These are phyloP conservation scores for Anthopleura xanthogrammica DNA, from an alignment of 92 coral and sea anemone species.

Conservation along the genomic window DNA sequence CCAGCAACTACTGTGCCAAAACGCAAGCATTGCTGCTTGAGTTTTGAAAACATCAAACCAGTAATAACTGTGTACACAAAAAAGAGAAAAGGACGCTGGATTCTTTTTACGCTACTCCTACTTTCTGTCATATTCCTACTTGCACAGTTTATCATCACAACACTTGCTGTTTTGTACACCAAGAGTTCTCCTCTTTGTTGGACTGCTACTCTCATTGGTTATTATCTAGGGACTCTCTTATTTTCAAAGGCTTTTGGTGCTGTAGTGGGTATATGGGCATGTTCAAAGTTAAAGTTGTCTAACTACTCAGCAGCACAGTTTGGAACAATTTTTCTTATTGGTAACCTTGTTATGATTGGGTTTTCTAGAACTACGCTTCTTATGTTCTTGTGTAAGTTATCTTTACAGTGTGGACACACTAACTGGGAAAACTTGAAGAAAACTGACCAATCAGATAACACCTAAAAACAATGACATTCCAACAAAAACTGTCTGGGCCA, in stretches of 20 bases:
- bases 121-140: slow-evolving; percentile 50
- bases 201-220: slow-evolving; percentile 71
- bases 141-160: slow-evolving; percentile 59
- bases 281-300: slow-evolving; percentile 54
- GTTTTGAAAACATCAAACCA: slow-evolving; percentile 52
- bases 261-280: slow-evolving; percentile 69
- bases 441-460: no score
- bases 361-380: slow-evolving; percentile 71
- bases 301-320: slow-evolving; percentile 79
- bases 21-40: slow-evolving; percentile 33
- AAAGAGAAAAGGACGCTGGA: slow-evolving; percentile 73
- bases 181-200: slow-evolving; percentile 84
- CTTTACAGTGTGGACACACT: background rate
- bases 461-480: no score
- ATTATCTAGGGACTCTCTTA: slow-evolving; percentile 67
- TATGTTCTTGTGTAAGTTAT: slow-evolving; percentile 77
- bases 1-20: slow-evolving; percentile 26
- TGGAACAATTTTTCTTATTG: slow-evolving; percentile 72
- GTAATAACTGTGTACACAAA: slow-evolving; percentile 58
- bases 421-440: no score
- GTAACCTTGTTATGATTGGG: slow-evolving; percentile 72
- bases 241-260: slow-evolving; percentile 85
- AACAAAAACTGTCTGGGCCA: no score
- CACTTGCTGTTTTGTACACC: slow-evolving; percentile 69
- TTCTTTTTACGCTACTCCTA: slow-evolving; percentile 52